Base-by-base conservation (phyloP, 2,113 vertebrate genomes). In the Carollia perspicillata region DNA sequence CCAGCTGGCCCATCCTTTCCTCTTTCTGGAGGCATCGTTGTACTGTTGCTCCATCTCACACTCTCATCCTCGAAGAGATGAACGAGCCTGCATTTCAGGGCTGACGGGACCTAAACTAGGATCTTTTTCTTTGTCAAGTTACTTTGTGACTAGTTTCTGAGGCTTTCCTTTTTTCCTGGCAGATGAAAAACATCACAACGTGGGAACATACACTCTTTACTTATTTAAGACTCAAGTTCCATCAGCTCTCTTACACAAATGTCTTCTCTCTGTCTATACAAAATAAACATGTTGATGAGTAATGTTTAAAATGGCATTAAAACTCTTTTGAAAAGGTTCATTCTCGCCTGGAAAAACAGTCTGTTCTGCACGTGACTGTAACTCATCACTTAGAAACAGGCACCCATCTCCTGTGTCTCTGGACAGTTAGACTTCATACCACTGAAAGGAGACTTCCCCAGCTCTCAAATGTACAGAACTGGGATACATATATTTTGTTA, bases 121-220 rank as follows among this genome's bases (percentile, higher is more conserved):
- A 79, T 84, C 23, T 89, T 83, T 44, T 37, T 37, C 81, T 93
- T 68, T 30, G 37, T 40, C 44, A 88, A n/a, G 23, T 74, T 69
- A n/a, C 47, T 53, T 89, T 96, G 49, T 83, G 42, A 69, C 23
- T 94, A 69, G 11, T 91, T 96, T 86, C 44, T 71, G 68, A 90
- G 17, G 17, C 35, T 90, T 95, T 93, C 23, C 22, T 81, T 60
- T 92, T 49, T 40, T 60, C 3, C 20, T 71, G 77, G 65, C 47
- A 71, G 53, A 79, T 51, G 65, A 80, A 92, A 97, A 81, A n/a
- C 26, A 71, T 74, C 66, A 30, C 37, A 42, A 9, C 0, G 4
- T 60, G 4, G 13, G 5, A 90, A 42, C n/a, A 84, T 35, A 2
- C 7, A 77, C 69, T 44, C 89, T 85, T 91, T 91, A 91, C 65